Percentiles rank a stretch among this genome's conserved stretches.
phyloP scores from a whole-genome alignment of 1,140 invertebrate species.

The Bombus ignitus region DNA sequence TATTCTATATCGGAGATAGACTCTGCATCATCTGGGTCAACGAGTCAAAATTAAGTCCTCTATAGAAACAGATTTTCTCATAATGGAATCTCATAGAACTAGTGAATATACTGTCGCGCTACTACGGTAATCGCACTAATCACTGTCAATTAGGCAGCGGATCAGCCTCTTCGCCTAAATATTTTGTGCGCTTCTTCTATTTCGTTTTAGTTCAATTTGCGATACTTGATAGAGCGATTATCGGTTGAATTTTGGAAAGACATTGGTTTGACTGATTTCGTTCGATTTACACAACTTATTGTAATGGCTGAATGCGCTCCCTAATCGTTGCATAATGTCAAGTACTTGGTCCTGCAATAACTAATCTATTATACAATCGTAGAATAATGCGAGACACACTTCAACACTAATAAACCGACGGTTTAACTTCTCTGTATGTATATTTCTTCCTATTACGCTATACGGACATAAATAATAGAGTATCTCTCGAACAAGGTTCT shows the following conservation, averaged over 20 bases:
- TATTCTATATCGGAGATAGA: conserved; percentile 20
- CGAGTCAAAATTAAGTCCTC: conserved; percentile 20
- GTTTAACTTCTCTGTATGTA: background rate
- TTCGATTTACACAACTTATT: too few relatives aligned
- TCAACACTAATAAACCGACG: conserved; percentile 33
- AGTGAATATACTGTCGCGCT: conserved; percentile 17
- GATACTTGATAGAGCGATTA: background rate
- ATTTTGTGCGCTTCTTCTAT: background rate
- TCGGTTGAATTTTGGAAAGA: background rate
- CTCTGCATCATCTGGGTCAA: conserved; percentile 25
- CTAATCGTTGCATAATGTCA: conserved; percentile 6
- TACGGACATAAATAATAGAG: conserved; percentile 3
- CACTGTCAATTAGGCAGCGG: conserved; percentile 32
- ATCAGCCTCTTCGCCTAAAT: conserved; percentile 5
- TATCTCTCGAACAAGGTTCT: background rate
- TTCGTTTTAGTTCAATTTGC: too few relatives aligned
- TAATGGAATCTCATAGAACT: background rate
- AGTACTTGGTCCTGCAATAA: conserved; percentile 47
- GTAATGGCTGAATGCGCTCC: conserved; percentile 13
- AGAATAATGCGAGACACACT: conserved; percentile 33
- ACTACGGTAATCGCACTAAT: conserved; percentile 25
- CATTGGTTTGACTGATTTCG: background rate
- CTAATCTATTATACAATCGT: conserved; percentile 18
- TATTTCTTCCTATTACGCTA: background rate
- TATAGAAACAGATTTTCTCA: background rate